Evolutionary conservation across 2,797 vertebrate genomes (phyloP).

Genomic region (Coilia nasus): DNA sequence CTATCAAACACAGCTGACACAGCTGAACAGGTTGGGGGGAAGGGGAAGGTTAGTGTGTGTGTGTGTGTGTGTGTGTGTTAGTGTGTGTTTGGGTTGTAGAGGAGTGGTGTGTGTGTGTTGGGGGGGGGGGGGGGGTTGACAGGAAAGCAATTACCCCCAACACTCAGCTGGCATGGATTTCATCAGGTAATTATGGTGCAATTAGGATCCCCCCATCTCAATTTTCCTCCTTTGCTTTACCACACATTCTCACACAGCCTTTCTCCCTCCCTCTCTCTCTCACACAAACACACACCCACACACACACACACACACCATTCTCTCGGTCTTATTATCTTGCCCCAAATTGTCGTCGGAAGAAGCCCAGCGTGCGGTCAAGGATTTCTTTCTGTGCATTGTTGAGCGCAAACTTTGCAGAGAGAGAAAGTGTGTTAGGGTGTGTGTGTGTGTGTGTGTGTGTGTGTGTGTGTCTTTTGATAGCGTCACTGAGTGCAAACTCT

Average conservation of each 20-base stretch:
- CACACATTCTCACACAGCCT: background rate
- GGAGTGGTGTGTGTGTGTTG: background rate
- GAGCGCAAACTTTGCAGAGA: no score
- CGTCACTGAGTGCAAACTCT: no score
- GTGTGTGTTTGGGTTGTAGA: no score
- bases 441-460: no score
- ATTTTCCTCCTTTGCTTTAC: background rate
- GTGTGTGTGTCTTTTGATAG: no score
- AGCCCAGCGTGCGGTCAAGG: no score
- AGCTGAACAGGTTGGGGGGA: no score
- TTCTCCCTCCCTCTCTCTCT: background rate
- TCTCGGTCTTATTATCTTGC: no score
- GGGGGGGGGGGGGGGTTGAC: background rate
- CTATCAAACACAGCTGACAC: slow-evolving; percentile 48
- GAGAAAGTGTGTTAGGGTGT: no score
- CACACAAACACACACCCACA: background rate
- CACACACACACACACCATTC: no score
- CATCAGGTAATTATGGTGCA: slow-evolving; percentile 55
- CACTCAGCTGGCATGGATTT: slow-evolving; percentile 47
- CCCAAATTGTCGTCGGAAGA: no score
- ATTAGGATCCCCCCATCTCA: background rate
- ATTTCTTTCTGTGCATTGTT: no score
- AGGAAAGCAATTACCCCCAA: slow-evolving; percentile 51
- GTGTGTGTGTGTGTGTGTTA: background rate
- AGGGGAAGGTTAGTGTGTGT: background rate